Conservation (phyloP, 2,797 vertebrate species). For the Anisognathus igniventris region DNA sequence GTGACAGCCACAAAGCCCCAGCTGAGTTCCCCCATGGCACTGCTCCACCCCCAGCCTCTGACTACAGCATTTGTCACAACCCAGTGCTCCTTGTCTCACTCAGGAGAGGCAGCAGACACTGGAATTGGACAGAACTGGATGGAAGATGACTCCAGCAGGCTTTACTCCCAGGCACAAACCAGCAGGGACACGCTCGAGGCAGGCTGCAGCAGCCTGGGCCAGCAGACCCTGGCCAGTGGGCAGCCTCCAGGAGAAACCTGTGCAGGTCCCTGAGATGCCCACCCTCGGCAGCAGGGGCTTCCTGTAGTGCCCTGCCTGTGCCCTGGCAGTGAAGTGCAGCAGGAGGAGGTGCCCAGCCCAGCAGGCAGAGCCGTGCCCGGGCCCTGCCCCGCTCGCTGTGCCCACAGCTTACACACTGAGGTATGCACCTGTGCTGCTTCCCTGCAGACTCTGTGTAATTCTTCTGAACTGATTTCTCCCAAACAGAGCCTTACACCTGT, state of each 20-base stretch:
- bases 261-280: not conserved
- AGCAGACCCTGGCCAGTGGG: accelerated
- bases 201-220: not conserved
- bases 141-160: not conserved
- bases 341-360: not conserved
- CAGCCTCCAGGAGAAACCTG: not conserved
- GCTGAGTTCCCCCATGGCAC: not conserved
- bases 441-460: constrained; percentile 35
- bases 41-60: not conserved
- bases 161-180: not conserved
- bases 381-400: not conserved
- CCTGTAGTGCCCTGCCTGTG: not conserved
- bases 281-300: accelerated
- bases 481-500: constrained; percentile 96
- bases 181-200: not conserved
- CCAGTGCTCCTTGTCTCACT: not conserved
- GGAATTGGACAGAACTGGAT: not conserved
- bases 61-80: not conserved
- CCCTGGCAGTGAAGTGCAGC: not conserved
- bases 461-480: constrained; percentile 72
- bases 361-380: not conserved
- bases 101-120: not conserved
- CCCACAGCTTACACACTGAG: not conserved
- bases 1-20: not conserved
- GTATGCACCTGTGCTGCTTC: constrained; percentile 29